Conservation (phyloP, 2,888 invertebrate species). For the Folsomia manolachei region DNA sequence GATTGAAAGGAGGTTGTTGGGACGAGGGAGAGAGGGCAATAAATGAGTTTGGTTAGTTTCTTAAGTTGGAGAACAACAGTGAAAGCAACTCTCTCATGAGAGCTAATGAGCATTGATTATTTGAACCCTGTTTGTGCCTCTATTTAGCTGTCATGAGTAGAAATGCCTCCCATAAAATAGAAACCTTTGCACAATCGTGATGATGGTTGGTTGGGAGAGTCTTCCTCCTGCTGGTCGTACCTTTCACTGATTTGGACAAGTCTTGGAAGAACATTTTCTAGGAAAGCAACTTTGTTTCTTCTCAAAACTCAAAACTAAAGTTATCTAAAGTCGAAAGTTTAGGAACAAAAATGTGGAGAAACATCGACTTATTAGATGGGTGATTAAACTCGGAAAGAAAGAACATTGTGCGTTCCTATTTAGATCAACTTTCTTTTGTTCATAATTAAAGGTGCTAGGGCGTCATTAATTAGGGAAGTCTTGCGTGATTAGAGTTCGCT, state of each 20-base stretch:
- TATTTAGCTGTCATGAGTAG: background rate
- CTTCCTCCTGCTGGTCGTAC: background rate
- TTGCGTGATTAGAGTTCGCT: background rate
- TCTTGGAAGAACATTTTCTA: background rate
- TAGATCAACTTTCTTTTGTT: background rate
- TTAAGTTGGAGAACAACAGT: conserved; percentile 1
- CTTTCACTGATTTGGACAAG: background rate
- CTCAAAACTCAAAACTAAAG: background rate
- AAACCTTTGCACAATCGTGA: background rate
- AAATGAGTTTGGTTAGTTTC: conserved; percentile 14
- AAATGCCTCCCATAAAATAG: background rate
- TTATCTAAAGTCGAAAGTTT: background rate
- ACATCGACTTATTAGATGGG: conserved; percentile 4
- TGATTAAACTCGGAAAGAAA: background rate
- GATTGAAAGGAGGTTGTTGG: background rate
- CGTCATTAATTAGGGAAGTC: background rate
- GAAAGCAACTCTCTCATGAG: conserved; percentile 20
- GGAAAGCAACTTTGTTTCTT: background rate
- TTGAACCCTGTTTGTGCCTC: conserved; percentile 11
- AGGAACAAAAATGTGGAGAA: conserved; percentile 5
- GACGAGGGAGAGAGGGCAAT: background rate
- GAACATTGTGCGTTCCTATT: background rate
- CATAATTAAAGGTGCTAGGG: conserved; percentile 1
- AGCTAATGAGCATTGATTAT: conserved; percentile 40
- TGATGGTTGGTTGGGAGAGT: background rate